Conservation (phyloP, 2,113 vertebrate genomes). For the Noturus placidus region DNA sequence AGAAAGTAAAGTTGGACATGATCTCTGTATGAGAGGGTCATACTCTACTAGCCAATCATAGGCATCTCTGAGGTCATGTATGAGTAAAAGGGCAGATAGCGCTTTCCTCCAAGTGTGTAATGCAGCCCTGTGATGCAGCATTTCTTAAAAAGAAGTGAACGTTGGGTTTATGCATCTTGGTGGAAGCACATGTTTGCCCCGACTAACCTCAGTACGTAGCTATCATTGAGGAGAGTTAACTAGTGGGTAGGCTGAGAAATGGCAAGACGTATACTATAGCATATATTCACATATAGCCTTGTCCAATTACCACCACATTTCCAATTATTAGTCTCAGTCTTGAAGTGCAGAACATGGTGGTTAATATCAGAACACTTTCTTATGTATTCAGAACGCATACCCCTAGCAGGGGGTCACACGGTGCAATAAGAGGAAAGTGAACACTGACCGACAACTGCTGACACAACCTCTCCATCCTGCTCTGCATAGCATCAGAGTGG, state of each 20-base stretch:
- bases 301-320: conserved; percentile 31
- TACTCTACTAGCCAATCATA: neutral
- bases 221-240: neutral
- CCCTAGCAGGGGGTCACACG: conserved; percentile 14
- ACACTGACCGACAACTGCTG: conserved; percentile 51
- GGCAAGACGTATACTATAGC: neutral
- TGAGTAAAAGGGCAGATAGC: neutral
- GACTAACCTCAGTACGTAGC: neutral
- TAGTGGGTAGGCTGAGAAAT: neutral
- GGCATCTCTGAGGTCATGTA: neutral
- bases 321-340: conserved; percentile 22
- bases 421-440: neutral
- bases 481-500: conserved; percentile 44
- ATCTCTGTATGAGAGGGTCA: neutral
- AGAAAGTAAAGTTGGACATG: neutral
- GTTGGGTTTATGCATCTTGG: neutral
- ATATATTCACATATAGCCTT: neutral
- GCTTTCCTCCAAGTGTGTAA: neutral
- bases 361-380: neutral
- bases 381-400: conserved; percentile 29
- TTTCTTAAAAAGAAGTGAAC: neutral
- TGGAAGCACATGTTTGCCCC: neutral
- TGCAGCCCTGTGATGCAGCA: neutral
- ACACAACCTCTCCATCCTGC: conserved; percentile 36
- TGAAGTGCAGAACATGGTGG: neutral